Evolutionary conservation across 2,113 vertebrate species (phyloP).

Genomic region (Oreotrochilus melanogaster): DNA sequence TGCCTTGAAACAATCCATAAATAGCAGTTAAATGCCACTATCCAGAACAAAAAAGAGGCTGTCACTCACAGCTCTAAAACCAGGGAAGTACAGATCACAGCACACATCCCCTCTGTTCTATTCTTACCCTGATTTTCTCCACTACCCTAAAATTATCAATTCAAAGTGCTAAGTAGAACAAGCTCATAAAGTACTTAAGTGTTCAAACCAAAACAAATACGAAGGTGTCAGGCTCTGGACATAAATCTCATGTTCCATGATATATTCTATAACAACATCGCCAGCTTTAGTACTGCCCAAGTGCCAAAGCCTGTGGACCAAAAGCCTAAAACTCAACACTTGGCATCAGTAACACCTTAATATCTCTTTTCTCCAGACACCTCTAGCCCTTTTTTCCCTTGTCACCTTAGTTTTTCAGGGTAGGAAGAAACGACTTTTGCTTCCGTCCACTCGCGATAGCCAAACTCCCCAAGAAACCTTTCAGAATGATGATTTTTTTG

Average conservation of each 20-base stretch:
- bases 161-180: neutral
- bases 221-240: neutral
- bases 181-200: neutral
- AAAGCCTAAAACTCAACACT: neutral
- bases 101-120: neutral
- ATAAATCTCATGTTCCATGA: rapidly evolving
- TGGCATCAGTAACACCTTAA: neutral
- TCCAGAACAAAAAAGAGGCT: neutral
- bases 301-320: neutral
- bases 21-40: neutral
- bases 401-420: neutral
- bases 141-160: neutral
- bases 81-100: neutral
- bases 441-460: neutral
- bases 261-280: neutral
- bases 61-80: neutral
- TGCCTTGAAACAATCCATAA: neutral
- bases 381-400: neutral
- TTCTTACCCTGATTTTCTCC: neutral
- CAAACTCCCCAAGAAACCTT: neutral
- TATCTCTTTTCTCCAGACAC: neutral
- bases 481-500: neutral
- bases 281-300: neutral
- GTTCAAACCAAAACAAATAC: neutral
- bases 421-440: neutral